phyloP scores from a whole-genome alignment of 2,113 vertebrate species.

The Corythoichthys haematopterus region DNA sequence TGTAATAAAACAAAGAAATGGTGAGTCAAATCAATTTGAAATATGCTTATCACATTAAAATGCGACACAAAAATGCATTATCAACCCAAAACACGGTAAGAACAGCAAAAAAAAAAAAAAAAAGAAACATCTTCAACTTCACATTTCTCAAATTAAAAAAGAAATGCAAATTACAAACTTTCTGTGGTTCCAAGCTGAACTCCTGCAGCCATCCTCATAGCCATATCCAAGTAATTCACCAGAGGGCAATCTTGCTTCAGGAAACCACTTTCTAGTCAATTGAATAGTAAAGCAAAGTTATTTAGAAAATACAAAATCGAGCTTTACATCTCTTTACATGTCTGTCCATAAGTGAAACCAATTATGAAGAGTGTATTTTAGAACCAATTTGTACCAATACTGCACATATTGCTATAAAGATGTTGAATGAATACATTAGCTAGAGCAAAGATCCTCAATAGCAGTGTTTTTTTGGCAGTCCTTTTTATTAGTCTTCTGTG shows the following conservation, averaged over 20 bases:
- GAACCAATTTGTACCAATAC: neutral
- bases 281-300: neutral
- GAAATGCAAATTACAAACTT: neutral
- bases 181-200: neutral
- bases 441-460: neutral
- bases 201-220: neutral
- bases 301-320: neutral
- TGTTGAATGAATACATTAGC: neutral
- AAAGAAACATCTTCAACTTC: neutral
- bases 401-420: neutral
- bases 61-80: neutral
- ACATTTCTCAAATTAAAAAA: too few species aligned
- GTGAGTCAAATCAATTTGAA: neutral
- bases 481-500: too few species aligned
- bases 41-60: neutral
- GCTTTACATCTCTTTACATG: neutral
- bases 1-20: conserved; percentile 65
- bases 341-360: neutral
- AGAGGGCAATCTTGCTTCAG: conserved; percentile 69
- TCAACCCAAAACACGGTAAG: neutral
- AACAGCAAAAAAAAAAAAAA: neutral
- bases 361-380: neutral
- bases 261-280: conserved; percentile 10
- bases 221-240: conserved; percentile 31
- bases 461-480: too few species aligned